Percentiles rank a stretch among this genome's conserved stretches.
These are phyloP conservation scores for Monodelphis domestica DNA, from an alignment of 2,797 vertebrate genomes.

Conservation along the genomic window DNA sequence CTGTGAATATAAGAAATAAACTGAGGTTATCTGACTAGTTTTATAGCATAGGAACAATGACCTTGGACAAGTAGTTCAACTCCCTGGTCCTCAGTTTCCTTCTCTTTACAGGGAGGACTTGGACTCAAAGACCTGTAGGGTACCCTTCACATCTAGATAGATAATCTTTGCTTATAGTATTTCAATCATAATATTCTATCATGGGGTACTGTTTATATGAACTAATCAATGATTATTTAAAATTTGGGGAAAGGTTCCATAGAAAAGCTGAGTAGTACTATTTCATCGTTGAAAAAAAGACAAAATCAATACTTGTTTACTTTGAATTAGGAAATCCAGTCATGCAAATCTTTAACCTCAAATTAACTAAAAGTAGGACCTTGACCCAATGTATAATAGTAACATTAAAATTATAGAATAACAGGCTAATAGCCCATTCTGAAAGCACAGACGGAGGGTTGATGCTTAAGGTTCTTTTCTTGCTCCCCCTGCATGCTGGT, in stretches of 20 bases:
- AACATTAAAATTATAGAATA: constrained; percentile 55
- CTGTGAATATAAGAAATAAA: constrained; percentile 41
- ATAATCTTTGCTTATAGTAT: neutral
- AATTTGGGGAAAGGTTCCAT: constrained; percentile 47
- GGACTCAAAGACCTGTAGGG: neutral
- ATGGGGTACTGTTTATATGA: constrained; percentile 41
- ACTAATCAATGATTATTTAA: constrained; percentile 45
- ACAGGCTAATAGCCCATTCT: fast-evolving
- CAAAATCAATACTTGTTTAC: constrained; percentile 61
- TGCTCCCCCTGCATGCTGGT: neutral
- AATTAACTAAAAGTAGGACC: constrained; percentile 60
- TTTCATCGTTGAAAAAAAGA: constrained; percentile 66
- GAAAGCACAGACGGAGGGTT: fast-evolving
- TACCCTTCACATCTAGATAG: neutral
- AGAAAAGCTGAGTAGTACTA: constrained; percentile 59
- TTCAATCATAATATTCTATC: constrained; percentile 21
- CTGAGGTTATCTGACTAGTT: constrained; percentile 1
- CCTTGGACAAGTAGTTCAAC: neutral
- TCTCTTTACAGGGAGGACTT: neutral
- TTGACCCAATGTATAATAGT: constrained; percentile 10
- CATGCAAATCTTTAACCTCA: constrained; percentile 64
- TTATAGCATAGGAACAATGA: constrained; percentile 46
- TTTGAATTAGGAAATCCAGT: constrained; percentile 61
- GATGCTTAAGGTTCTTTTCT: constrained; percentile 42
- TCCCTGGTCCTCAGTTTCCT: neutral